phyloP scores from a whole-genome alignment of 1,140 invertebrate species.

The Drosophila santomea region DNA sequence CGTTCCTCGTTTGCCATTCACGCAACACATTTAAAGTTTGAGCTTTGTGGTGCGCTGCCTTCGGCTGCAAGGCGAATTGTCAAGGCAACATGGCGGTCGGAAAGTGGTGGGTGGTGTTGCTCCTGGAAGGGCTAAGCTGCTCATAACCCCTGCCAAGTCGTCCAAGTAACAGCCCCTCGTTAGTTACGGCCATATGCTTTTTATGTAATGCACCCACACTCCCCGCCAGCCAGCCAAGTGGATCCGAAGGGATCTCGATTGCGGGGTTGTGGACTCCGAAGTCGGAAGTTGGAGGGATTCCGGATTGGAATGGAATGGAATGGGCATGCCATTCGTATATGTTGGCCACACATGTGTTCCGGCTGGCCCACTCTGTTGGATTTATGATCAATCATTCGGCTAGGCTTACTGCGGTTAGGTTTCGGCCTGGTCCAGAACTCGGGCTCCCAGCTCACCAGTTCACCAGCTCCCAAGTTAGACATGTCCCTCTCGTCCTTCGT shows the following conservation, averaged over 20 bases:
- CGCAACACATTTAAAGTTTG: constrained; percentile 54
- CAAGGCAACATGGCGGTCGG: constrained; percentile 53
- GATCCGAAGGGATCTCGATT: neutral
- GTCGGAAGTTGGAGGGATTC: neutral
- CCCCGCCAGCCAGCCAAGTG: neutral
- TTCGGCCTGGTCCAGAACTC: constrained; percentile 22
- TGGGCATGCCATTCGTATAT: constrained; percentile 21
- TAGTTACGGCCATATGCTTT: constrained; percentile 81
- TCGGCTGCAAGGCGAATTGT: constrained; percentile 59
- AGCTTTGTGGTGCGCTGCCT: constrained; percentile 23
- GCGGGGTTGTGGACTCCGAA: no score
- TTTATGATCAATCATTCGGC: constrained; percentile 80
- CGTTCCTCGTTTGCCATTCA: constrained; percentile 24
- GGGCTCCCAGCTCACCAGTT: neutral
- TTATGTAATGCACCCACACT: constrained; percentile 68
- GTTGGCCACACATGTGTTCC: constrained; percentile 48
- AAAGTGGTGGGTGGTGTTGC: constrained; percentile 5
- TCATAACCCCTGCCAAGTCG: constrained; percentile 43
- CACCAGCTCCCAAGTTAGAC: no score
- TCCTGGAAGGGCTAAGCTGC: constrained; percentile 40
- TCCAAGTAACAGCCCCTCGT: constrained; percentile 73
- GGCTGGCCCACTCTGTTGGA: constrained; percentile 37
- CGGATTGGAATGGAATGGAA: neutral
- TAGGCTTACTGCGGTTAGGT: constrained; percentile 70
- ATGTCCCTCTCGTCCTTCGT: constrained; percentile 12